phyloP scores from a whole-genome alignment of 2,888 invertebrate genomes.

The Phytoseiulus persimilis region DNA sequence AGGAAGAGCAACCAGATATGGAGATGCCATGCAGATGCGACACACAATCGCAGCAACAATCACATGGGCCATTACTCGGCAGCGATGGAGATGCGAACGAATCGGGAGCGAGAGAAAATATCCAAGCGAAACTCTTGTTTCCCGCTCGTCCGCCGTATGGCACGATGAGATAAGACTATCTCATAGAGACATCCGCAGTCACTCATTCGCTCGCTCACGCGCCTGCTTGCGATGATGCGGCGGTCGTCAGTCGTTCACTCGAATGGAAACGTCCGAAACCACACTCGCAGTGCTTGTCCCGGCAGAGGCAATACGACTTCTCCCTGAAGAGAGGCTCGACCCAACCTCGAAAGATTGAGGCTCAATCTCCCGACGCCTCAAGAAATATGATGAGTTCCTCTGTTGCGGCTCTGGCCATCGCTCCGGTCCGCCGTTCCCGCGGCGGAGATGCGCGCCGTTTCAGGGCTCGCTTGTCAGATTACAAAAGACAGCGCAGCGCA shows the following conservation, averaged over 20 bases:
- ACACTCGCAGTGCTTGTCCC: neutral
- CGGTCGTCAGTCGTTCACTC: neutral
- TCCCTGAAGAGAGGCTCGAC: too few relatives aligned
- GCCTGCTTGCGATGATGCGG: neutral
- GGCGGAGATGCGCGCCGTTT: too few relatives aligned
- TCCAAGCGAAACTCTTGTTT: neutral
- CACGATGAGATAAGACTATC: neutral
- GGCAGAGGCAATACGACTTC: too few relatives aligned
- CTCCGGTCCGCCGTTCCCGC: too few relatives aligned
- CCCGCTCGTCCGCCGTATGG: neutral
- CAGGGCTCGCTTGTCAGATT: too few relatives aligned
- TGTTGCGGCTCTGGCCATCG: too few relatives aligned
- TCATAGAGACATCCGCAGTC: neutral
- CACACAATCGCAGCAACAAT: neutral
- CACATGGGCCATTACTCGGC: neutral
- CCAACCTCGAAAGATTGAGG: too few relatives aligned
- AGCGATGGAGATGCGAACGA: neutral
- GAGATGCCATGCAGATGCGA: neutral
- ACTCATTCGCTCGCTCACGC: neutral
- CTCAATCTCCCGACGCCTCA: too few relatives aligned
- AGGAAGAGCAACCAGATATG: neutral
- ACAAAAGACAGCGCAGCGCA: too few relatives aligned
- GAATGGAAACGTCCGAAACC: neutral
- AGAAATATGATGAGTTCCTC: too few relatives aligned
- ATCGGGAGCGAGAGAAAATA: neutral